phyloP scores from a whole-genome alignment of 92 coral and sea anemone genomes.

The Ricordea florida region DNA sequence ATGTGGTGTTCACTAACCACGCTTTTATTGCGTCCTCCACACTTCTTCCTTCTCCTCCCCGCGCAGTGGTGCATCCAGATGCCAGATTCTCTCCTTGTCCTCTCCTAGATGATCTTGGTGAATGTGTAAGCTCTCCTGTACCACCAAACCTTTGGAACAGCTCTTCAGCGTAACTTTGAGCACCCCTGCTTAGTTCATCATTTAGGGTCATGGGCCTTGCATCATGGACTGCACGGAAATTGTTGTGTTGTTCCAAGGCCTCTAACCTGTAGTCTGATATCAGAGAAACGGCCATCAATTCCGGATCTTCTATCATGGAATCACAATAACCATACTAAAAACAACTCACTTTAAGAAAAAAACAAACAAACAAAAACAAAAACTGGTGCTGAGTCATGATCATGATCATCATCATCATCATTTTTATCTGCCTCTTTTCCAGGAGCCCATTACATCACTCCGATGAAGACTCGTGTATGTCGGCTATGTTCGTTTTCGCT shows the following conservation, averaged over 20 bases:
- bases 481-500: no score
- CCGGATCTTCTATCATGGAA: no score
- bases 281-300: neutral
- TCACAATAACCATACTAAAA: no score
- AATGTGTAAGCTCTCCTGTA: slow-evolving; percentile 2
- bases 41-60: neutral
- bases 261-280: slow-evolving; percentile 24
- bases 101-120: slow-evolving; percentile 6
- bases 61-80: slow-evolving; percentile 37
- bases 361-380: no score
- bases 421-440: no score
- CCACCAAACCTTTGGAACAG: slow-evolving; percentile 6
- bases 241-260: slow-evolving; percentile 41
- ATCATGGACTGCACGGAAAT: slow-evolving; percentile 32
- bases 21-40: neutral
- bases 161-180: slow-evolving; percentile 35
- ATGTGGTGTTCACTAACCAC: neutral
- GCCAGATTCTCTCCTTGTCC: slow-evolving; percentile 60
- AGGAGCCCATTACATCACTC: no score
- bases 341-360: no score
- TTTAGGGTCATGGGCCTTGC: slow-evolving; percentile 24
- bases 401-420: no score
- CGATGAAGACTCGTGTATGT: no score
- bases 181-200: neutral
- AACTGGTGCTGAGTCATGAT: no score